Percentiles rank a stretch among this genome's conserved stretches.
Conservation (phyloP, 2,888 invertebrate genomes). For the Cancer borealis region DNA sequence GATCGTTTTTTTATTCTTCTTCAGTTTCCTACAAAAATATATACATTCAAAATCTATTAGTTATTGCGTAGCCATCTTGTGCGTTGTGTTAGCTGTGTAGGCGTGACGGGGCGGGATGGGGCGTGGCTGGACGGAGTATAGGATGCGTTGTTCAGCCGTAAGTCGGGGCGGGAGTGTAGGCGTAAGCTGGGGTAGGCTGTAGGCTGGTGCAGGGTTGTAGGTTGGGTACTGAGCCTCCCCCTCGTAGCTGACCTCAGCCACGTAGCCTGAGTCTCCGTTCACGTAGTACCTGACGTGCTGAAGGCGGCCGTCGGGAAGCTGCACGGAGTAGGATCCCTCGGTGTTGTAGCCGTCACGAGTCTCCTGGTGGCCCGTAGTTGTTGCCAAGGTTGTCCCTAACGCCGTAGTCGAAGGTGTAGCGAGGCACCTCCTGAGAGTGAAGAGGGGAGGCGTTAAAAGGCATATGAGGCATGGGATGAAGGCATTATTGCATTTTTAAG, state of each 20-base stretch:
- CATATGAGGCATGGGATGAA: neutral
- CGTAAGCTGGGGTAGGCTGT: constrained; percentile 47
- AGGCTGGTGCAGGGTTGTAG: constrained; percentile 46
- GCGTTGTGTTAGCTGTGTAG: neutral
- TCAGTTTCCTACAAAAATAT: neutral
- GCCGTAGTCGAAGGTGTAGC: constrained; percentile 66
- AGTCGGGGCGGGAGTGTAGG: constrained; percentile 1
- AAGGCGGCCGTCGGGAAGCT: constrained; percentile 69
- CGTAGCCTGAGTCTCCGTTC: constrained; percentile 74
- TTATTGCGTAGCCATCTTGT: neutral
- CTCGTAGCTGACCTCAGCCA: constrained; percentile 77
- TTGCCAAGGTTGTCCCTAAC: constrained; percentile 63
- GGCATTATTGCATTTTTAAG: too few relatives aligned
- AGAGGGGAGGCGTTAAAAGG: neutral
- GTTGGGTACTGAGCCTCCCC: constrained; percentile 76
- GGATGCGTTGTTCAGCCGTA: neutral
- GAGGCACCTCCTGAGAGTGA: neutral
- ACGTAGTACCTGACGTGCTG: constrained; percentile 69
- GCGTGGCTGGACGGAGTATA: neutral
- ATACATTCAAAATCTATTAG: neutral
- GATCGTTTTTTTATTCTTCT: neutral
- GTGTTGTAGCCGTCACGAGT: constrained; percentile 59
- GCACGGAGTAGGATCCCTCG: constrained; percentile 65
- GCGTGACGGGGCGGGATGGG: neutral
- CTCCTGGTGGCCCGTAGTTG: constrained; percentile 68